Evolutionary conservation across 2,113 vertebrate species (phyloP).

Genomic region (Electrona antarctica): DNA sequence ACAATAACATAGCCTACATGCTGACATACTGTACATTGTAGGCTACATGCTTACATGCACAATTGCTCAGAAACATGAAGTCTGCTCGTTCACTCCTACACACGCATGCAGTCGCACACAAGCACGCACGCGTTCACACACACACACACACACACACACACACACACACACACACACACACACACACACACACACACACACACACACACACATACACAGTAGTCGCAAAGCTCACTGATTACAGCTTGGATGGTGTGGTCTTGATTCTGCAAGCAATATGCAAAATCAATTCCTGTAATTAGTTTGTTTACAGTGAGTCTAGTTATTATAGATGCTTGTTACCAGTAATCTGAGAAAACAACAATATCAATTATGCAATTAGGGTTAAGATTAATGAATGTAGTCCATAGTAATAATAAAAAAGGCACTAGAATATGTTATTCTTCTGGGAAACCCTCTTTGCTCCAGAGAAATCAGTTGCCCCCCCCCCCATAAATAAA

Average conservation of each 20-base stretch:
- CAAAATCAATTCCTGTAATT: slow-evolving; percentile 24
- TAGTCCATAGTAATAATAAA: background rate
- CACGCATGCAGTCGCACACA: background rate
- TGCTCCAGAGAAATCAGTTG: background rate
- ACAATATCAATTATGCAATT: slow-evolving; percentile 30
- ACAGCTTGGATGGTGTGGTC: slow-evolving; percentile 24
- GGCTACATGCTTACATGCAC: too few relatives aligned
- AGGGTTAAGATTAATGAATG: slow-evolving; percentile 20
- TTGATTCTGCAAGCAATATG: slow-evolving; percentile 5
- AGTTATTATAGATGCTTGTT: slow-evolving; percentile 17
- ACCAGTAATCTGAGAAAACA: slow-evolving; percentile 16
- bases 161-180: slow-evolving; percentile 9
- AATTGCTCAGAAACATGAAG: too few relatives aligned
- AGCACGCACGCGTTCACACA: background rate
- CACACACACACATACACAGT: background rate
- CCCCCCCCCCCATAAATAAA: too few relatives aligned
- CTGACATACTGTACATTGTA: too few relatives aligned
- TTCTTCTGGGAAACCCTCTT: background rate
- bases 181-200: slow-evolving; percentile 1
- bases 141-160: background rate
- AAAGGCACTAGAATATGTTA: background rate
- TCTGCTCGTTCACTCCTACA: too few relatives aligned
- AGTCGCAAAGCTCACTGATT: slow-evolving; percentile 9
- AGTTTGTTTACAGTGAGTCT: slow-evolving; percentile 16
- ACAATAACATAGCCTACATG: too few relatives aligned